A percentile compares a stretch with the other conserved stretches of the same genome.
Evolutionary conservation across 2,797 vertebrate genomes (phyloP).

Genomic region (Passerculus sandwichensis): DNA sequence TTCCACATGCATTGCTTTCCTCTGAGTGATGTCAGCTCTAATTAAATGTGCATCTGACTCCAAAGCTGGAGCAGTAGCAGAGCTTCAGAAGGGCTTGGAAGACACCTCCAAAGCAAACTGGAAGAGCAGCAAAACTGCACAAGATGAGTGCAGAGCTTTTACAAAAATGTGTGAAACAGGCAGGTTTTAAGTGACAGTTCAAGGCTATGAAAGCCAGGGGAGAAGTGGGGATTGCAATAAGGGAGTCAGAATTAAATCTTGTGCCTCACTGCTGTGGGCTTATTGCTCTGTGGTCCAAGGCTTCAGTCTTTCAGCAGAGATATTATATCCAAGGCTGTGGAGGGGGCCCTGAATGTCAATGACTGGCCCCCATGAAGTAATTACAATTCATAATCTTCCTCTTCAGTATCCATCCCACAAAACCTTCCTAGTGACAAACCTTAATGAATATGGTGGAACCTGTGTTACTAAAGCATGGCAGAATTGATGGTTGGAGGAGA

Average conservation of each 20-base stretch:
- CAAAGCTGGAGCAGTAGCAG: conserved; percentile 1
- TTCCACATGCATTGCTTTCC: background rate
- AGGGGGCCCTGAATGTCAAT: background rate
- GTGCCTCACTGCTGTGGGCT: background rate
- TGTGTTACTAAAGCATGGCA: background rate
- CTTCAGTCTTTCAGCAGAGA: background rate
- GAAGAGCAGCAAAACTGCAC: background rate
- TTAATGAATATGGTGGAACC: background rate
- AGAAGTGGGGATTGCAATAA: background rate
- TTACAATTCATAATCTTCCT: background rate
- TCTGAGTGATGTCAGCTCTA: background rate
- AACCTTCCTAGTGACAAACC: background rate
- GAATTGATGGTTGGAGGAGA: background rate
- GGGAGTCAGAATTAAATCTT: background rate
- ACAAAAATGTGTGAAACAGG: background rate
- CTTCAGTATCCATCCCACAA: background rate
- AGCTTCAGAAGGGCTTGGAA: background rate
- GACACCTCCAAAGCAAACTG: background rate
- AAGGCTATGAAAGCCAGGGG: background rate
- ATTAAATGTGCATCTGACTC: background rate
- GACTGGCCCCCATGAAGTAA: background rate
- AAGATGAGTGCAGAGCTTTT: background rate
- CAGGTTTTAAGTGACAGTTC: background rate
- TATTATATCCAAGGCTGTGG: background rate
- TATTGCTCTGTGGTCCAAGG: background rate